Evolutionary conservation across 2,113 vertebrate genomes (phyloP), one percentile per base, ranked within the genome.

Genomic region (Lampris incognitus): DNA sequence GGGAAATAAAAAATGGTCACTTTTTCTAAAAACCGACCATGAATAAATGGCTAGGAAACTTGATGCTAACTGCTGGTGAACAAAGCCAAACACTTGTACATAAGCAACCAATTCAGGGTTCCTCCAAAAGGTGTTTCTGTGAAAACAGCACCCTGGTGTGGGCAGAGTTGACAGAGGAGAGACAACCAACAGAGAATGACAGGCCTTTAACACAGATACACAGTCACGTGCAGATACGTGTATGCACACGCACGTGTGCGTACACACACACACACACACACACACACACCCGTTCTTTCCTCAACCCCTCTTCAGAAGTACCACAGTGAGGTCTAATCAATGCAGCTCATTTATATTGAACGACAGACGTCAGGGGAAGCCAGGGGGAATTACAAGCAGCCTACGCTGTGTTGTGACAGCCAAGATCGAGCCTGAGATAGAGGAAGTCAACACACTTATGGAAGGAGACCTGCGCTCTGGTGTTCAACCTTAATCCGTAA

Each of bases 301-400:
- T 83, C 65, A 66, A 74, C 76, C 70, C 72, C 68, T 69, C 58
- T 70, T 56, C 66, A 10, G 64, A 67, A 74, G 85, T 69, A 74
- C 60, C 83, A 82, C 81, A 80, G 76, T 83, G 82, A 88, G 84
- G 79, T 83, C 68, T 88, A 91, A 93, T 92, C 87, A 73, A 93
- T 92, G 86, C 83, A 85, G 87, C 89, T 93, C 88, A 91, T 92
- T 92, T 89, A 87, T 88, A 92, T 87, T 86, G 89, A 89, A 83
- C 83, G 81, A 79, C 79, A 90, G 88, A 87, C 81, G 46, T 85
- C 76, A 87, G 84, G 88, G 89, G 84, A 90, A 89, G 85, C 84
- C 87, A 24, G 57, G 74, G 81, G 87, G 89, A 92, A 89, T 91
- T 88, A 89, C 90, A 92, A 90, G 84, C 84, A 89, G 85, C 75